Conservation (phyloP, 2,113 vertebrate genomes). For the Castor canadensis region DNA sequence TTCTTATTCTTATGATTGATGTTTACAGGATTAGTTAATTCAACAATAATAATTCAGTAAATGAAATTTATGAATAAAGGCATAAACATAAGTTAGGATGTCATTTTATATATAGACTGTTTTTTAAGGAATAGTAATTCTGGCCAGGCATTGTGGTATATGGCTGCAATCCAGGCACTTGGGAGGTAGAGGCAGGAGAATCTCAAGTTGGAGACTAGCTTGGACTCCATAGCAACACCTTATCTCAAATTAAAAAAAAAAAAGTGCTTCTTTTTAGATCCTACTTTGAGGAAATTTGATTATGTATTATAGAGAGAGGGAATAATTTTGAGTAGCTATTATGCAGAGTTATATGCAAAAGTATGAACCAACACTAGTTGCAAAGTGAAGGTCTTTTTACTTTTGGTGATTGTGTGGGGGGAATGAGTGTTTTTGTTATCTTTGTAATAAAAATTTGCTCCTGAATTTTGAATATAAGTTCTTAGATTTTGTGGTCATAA, state of each 20-base stretch:
- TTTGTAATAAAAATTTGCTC: conserved; percentile 16
- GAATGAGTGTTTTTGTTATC: not conserved
- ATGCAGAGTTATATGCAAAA: not conserved
- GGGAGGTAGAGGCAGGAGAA: too few species aligned
- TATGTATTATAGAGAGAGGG: not conserved
- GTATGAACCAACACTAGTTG: not conserved
- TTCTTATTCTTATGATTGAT: not conserved
- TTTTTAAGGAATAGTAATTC: not conserved
- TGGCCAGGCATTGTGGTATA: too few species aligned
- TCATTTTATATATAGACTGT: not conserved
- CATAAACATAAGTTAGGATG: conserved; percentile 10
- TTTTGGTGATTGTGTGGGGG: not conserved
- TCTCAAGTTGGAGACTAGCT: too few species aligned
- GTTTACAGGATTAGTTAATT: conserved; percentile 6
- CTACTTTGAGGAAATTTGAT: conserved; percentile 24
- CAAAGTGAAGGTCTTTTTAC: not conserved
- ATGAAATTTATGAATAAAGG: not conserved
- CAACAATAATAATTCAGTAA: not conserved
- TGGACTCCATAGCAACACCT: too few species aligned
- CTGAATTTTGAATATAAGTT: not conserved
- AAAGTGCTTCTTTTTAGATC: not conserved
- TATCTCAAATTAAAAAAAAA: too few species aligned
- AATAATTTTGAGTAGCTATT: conserved; percentile 25
- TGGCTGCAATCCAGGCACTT: too few species aligned
- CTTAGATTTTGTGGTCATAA: conserved; percentile 3